Base-by-base conservation (phyloP, 2,113 vertebrate genomes). In the Microtus ochrogaster region DNA sequence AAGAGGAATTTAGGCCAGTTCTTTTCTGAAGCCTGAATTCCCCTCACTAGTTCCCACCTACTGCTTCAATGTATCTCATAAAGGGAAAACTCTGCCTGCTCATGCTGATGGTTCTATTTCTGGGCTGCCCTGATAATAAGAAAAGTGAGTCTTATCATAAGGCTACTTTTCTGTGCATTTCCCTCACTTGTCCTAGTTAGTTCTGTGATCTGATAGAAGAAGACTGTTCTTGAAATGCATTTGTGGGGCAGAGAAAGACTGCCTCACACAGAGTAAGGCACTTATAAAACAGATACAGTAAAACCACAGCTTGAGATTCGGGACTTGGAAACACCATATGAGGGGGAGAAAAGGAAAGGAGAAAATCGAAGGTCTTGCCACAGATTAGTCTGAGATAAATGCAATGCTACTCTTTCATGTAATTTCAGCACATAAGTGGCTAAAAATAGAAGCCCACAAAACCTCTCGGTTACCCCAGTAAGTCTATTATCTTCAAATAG, bases 361-460 rank as follows among this genome's bases (percentile, higher is more conserved):
- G 79, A 47, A 72, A 78, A 22, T 44, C 30, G 61, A 72, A 87
- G 10, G 28, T 41, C 72, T 92, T 74, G 16, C n/a, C 26, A 52
- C 2, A 92, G 33, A 52, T 33, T 72, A 21, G 73, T 74, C 92
- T 79, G 28, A 94, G 86, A 82, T 52, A 8, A 87, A 90, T 39
- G 12, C 7, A 17, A 82, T 76, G 7, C 5, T 73, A 49, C 12
- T 61, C n/a, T 95, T 94, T 66, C n/a, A 61, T 81, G 49, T 94
- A 94, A 41, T 52, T 41, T 95, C 52, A 65, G 58, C 10, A 92
- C 49, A 77, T 81, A 90, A 89, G 39, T 68, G 13, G 10, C 24
- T 94, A 77, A 83, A 90, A 97, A 81, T 55, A 90, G 41, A 82
- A 90, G 44, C 21, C 41, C 33, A 74, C 39, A 79, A 22, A 86